phyloP scores from a whole-genome alignment of 2,113 vertebrate genomes.

The Trochalopteron elliotii region DNA sequence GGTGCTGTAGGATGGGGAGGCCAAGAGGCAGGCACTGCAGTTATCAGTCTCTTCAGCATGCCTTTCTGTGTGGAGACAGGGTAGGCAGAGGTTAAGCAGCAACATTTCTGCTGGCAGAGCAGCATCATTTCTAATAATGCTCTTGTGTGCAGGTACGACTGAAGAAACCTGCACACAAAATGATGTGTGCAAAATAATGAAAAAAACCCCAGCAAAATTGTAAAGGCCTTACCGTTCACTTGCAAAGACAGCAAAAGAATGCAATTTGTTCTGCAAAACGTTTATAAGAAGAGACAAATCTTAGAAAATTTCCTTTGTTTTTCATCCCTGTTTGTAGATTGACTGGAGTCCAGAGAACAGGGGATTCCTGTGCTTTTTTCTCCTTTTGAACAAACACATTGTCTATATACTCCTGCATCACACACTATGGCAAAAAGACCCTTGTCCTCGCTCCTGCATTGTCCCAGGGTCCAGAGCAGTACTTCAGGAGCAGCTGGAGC shows the following conservation, averaged over 20 bases:
- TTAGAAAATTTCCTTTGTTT: not conserved
- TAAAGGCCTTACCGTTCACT: not conserved
- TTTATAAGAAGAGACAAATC: not conserved
- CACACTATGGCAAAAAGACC: not conserved
- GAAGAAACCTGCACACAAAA: not conserved
- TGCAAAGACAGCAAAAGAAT: not conserved
- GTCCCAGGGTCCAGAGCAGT: not conserved
- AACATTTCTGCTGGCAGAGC: not conserved
- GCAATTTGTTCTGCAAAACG: not conserved
- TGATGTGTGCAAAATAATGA: not conserved
- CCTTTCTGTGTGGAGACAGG: not conserved
- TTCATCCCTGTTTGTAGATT: not conserved
- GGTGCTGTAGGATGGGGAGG: not conserved
- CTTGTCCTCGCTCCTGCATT: not conserved
- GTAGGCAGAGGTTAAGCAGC: not conserved
- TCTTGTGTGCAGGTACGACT: not conserved
- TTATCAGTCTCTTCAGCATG: not conserved
- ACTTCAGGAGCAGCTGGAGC: not conserved
- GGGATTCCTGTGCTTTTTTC: not conserved
- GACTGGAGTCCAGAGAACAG: not conserved
- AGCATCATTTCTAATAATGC: not conserved
- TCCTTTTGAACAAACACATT: not conserved
- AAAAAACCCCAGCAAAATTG: not conserved
- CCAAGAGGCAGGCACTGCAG: not conserved
- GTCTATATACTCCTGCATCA: not conserved